Conservation (phyloP, 1,140 invertebrate species). For the Protaetia brevitarsis region DNA sequence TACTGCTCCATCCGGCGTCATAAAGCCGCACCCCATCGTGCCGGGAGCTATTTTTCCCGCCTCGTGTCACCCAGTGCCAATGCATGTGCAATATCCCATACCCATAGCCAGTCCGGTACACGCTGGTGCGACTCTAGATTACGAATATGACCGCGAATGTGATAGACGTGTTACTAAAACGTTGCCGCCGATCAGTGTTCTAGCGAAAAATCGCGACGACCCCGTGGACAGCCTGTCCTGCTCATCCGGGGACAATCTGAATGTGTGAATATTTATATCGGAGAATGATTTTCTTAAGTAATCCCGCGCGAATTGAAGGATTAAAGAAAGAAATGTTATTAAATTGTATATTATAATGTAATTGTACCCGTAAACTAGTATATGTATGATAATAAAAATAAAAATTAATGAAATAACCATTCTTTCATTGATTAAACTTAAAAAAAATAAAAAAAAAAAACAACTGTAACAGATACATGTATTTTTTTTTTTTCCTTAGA, state of each 20-base stretch:
- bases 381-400: too few relatives aligned
- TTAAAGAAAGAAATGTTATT: too few relatives aligned
- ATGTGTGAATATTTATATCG: conserved; percentile 33
- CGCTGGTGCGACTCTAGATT: conserved; percentile 29
- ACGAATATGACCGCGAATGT: conserved; percentile 36
- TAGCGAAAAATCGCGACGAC: conserved; percentile 32
- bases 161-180: conserved; percentile 32
- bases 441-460: too few relatives aligned
- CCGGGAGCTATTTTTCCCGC: conserved; percentile 36
- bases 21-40: conserved; percentile 38
- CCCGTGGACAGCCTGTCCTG: conserved; percentile 33
- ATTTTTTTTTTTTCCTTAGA: too few relatives aligned
- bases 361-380: too few relatives aligned
- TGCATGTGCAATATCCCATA: conserved; percentile 39
- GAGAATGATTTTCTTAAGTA: too few relatives aligned
- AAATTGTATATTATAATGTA: too few relatives aligned
- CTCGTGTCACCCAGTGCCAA: conserved; percentile 36
- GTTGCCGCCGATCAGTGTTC: conserved; percentile 36
- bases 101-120: conserved; percentile 24
- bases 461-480: too few relatives aligned
- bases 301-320: too few relatives aligned
- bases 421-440: too few relatives aligned
- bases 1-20: conserved; percentile 33
- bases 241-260: conserved; percentile 35
- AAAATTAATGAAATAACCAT: too few relatives aligned